phyloP scores from a whole-genome alignment of 2,113 vertebrate species.

The Brachirus orientalis region DNA sequence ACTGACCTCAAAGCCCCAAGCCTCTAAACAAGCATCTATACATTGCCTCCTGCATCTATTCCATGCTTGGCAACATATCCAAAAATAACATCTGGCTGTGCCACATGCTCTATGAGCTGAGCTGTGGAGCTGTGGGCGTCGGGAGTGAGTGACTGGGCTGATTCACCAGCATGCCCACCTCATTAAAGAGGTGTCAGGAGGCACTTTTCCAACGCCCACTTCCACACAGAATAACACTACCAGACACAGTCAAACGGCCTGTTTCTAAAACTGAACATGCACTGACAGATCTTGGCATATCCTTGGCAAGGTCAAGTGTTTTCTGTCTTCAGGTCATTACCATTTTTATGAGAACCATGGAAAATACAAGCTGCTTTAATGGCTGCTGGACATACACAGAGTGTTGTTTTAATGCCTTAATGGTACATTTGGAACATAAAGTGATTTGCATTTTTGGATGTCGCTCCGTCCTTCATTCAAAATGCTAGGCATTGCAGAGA shows the following conservation, averaged over 20 bases:
- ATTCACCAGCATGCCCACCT: conserved; percentile 76
- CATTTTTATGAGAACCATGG: conserved; percentile 76
- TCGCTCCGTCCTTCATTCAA: conserved; percentile 22
- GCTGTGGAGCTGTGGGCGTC: conserved; percentile 40
- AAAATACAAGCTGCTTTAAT: conserved; percentile 76
- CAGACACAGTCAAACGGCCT: conserved; percentile 70
- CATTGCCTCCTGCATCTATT: conserved; percentile 61
- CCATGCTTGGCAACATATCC: conserved; percentile 68
- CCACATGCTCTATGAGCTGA: conserved; percentile 41
- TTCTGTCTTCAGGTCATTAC: conserved; percentile 78
- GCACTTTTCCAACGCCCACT: conserved; percentile 79
- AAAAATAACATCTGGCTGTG: conserved; percentile 79
- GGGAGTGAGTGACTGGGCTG: conserved; percentile 66
- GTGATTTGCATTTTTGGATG: conserved; percentile 40
- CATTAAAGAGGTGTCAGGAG: conserved; percentile 81
- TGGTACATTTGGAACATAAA: conserved; percentile 60
- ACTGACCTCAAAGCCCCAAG: conserved; percentile 20
- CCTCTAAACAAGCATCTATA: conserved; percentile 61
- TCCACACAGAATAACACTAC: conserved; percentile 72
- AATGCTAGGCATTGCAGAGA: conserved; percentile 23
- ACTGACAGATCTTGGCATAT: conserved; percentile 76
- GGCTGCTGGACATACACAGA: conserved; percentile 52
- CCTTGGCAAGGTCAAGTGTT: conserved; percentile 76
- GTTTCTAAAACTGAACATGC: conserved; percentile 51
- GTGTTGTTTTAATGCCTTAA: conserved; percentile 70